Evolutionary conservation across 2,797 vertebrate genomes (phyloP).

Genomic region (Pseudochirops cupreus): DNA sequence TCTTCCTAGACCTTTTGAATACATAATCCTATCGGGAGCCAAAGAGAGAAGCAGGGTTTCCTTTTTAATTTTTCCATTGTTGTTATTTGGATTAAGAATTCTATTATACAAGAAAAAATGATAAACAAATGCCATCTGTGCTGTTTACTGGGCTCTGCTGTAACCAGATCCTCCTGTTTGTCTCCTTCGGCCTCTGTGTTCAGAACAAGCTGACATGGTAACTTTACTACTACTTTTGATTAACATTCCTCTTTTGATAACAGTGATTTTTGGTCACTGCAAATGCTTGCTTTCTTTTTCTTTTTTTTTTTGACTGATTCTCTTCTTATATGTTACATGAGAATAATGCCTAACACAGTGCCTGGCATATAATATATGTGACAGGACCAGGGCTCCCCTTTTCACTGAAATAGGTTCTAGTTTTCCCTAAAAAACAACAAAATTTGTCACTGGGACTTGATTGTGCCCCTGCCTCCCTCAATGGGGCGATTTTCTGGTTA

Average conservation of each 20-base stretch:
- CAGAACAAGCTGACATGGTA: slow-evolving; percentile 84
- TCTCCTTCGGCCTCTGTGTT: slow-evolving; percentile 81
- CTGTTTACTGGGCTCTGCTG: slow-evolving; percentile 80
- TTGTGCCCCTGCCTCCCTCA: background rate
- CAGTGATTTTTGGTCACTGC: slow-evolving; percentile 49
- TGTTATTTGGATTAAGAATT: slow-evolving; percentile 71
- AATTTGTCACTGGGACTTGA: background rate
- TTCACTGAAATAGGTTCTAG: background rate
- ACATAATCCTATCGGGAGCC: background rate
- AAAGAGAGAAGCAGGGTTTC: background rate
- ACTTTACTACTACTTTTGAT: slow-evolving; percentile 79
- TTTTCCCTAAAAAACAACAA: background rate
- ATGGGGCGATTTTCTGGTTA: background rate
- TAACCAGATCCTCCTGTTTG: slow-evolving; percentile 85
- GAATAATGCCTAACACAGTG: background rate
- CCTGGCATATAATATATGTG: background rate
- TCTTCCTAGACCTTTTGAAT: background rate
- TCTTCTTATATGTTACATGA: slow-evolving; percentile 45
- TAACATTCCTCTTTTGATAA: slow-evolving; percentile 74
- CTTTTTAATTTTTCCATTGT: slow-evolving; percentile 59
- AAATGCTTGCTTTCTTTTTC: slow-evolving; percentile 54
- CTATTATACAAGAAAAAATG: slow-evolving; percentile 74
- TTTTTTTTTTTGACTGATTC: slow-evolving; percentile 50
- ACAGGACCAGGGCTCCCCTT: background rate
- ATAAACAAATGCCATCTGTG: slow-evolving; percentile 84